Percentiles rank a stretch among this genome's conserved stretches.
Evolutionary conservation across 2,113 vertebrate genomes (phyloP).

Genomic region (Hippocampus abdominalis): DNA sequence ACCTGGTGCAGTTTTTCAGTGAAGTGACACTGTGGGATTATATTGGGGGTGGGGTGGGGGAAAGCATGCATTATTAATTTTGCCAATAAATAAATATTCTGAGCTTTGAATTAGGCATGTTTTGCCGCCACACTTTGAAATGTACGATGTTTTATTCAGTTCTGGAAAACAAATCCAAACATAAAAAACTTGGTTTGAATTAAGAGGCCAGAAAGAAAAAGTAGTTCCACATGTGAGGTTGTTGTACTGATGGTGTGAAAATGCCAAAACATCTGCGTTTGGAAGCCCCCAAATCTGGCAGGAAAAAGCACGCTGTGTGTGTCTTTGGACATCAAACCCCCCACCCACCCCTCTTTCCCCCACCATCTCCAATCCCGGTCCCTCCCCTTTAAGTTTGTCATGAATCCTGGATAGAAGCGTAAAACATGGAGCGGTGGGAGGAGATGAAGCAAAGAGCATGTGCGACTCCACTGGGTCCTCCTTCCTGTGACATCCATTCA

Average conservation of each 20-base stretch:
- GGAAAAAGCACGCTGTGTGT: constrained; percentile 55
- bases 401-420: constrained; percentile 56
- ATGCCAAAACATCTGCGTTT: constrained; percentile 42
- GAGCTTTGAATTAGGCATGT: constrained; percentile 45
- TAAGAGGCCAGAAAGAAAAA: constrained; percentile 9
- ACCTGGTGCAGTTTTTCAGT: neutral
- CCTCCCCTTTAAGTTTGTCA: constrained; percentile 56
- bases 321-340: constrained; percentile 54
- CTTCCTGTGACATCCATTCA: constrained; percentile 69
- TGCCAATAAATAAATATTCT: constrained; percentile 57
- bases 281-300: constrained; percentile 39
- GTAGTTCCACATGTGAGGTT: neutral
- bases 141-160: constrained; percentile 56
- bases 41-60: constrained; percentile 1
- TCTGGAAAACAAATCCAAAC: constrained; percentile 26
- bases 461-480: constrained; percentile 62
- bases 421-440: constrained; percentile 56
- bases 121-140: constrained; percentile 43
- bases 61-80: constrained; percentile 50
- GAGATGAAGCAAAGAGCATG: constrained; percentile 64
- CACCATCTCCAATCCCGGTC: constrained; percentile 31
- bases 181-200: constrained; percentile 6
- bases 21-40: constrained; percentile 10
- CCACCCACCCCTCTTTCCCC: constrained; percentile 15
- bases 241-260: constrained; percentile 39